Percentiles rank a stretch among this genome's conserved stretches.
phyloP scores from a whole-genome alignment of 2,113 vertebrate genomes.

The Elaphurus davidianus region DNA sequence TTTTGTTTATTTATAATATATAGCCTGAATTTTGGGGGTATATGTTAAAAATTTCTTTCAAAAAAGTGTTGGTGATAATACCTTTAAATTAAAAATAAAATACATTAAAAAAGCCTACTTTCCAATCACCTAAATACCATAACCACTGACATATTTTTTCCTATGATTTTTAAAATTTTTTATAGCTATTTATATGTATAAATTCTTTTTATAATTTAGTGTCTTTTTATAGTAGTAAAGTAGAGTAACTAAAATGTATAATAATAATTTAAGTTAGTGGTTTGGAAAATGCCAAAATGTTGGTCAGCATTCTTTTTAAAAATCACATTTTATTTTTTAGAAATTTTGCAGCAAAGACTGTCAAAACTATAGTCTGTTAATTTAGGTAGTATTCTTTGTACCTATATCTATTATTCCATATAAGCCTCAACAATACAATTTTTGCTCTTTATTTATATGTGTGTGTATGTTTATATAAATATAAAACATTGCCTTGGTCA shows the following conservation, averaged over 20 bases:
- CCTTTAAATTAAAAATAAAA: not conserved
- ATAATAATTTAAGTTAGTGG: not conserved
- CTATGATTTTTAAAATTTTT: not conserved
- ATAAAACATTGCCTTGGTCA: not conserved
- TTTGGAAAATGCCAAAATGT: slow-evolving; percentile 7
- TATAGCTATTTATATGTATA: not conserved
- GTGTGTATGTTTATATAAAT: not conserved
- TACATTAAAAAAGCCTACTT: not conserved
- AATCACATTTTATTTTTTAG: not conserved
- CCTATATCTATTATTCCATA: not conserved
- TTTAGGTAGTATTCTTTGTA: not conserved
- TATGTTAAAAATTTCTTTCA: not conserved
- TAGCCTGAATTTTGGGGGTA: not conserved
- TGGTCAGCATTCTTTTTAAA: not conserved
- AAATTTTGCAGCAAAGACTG: not conserved
- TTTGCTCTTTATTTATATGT: not conserved
- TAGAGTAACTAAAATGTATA: not conserved
- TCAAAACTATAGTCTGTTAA: not conserved
- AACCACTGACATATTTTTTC: not conserved
- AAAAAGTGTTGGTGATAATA: not conserved
- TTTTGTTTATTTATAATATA: not conserved
- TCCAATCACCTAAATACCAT: not conserved
- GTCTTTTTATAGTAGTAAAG: not conserved
- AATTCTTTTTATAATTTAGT: not conserved
- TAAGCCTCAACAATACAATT: not conserved